Conservation (phyloP, 2,888 invertebrate species). For the Ophraella communa region DNA sequence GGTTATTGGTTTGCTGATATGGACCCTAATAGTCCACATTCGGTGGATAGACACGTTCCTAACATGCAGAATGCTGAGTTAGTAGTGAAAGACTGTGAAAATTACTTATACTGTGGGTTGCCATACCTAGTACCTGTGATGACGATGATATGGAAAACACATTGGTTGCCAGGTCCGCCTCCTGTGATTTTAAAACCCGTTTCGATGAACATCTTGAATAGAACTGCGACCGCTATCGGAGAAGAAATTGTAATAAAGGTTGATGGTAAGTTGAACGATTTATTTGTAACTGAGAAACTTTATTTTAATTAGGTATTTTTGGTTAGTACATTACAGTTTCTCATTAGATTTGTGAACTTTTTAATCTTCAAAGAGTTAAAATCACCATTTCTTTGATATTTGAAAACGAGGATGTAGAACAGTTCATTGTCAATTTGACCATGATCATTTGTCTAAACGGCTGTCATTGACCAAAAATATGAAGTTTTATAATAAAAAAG, state of each 20-base stretch:
- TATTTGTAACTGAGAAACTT: too few species aligned
- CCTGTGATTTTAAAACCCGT: constrained; percentile 63
- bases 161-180: constrained; percentile 66
- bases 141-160: constrained; percentile 70
- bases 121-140: constrained; percentile 81
- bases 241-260: constrained; percentile 62
- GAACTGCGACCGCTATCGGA: constrained; percentile 55
- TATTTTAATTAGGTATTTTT: too few species aligned
- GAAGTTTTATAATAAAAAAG: too few species aligned
- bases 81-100: constrained; percentile 65
- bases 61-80: constrained; percentile 61
- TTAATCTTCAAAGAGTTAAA: too few species aligned
- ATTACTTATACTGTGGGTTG: constrained; percentile 76
- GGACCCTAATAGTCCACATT: constrained; percentile 74
- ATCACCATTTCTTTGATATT: too few species aligned
- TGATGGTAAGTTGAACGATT: constrained; percentile 56
- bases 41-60: constrained; percentile 65
- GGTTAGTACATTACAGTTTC: too few species aligned
- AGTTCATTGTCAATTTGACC: too few species aligned
- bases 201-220: constrained; percentile 59
- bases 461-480: too few species aligned
- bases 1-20: constrained; percentile 78
- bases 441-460: too few species aligned
- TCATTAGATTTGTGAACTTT: too few species aligned
- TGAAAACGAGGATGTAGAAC: too few species aligned